Evolutionary conservation across 2,797 vertebrate species (phyloP).

Genomic region (Rousettus madagascariensis): DNA sequence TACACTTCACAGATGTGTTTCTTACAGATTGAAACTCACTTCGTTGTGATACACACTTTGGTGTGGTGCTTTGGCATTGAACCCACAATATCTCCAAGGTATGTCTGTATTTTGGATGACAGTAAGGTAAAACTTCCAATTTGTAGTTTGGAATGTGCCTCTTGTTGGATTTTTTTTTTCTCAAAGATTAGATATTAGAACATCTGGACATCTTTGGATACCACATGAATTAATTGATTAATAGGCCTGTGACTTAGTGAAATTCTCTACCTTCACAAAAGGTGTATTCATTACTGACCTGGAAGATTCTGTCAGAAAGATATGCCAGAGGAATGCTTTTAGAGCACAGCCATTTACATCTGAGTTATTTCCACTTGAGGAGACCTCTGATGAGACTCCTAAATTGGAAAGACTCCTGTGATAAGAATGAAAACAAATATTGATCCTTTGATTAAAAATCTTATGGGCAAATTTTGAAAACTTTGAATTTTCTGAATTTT

Average conservation of each 20-base stretch:
- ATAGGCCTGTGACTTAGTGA: not conserved
- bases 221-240: not conserved
- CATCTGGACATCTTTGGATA: not conserved
- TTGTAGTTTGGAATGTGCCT: not conserved
- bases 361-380: not conserved
- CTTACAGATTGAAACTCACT: not conserved
- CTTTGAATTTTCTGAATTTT: not conserved
- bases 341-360: not conserved
- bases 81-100: not conserved
- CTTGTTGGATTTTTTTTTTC: not conserved
- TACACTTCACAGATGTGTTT: not conserved
- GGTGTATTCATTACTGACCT: not conserved
- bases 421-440: slow-evolving; percentile 2
- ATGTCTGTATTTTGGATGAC: not conserved
- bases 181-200: not conserved
- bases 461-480: not conserved
- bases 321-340: not conserved
- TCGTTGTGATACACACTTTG: too few relatives aligned
- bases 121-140: not conserved
- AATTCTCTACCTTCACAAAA: not conserved
- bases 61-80: not conserved
- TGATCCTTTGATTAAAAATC: not conserved
- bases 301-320: slow-evolving; percentile 10
- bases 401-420: not conserved
- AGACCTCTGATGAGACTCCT: not conserved